Percentiles rank a stretch among this genome's conserved stretches.
Conservation (phyloP, 2,888 invertebrate species). For the Apeira syringaria region DNA sequence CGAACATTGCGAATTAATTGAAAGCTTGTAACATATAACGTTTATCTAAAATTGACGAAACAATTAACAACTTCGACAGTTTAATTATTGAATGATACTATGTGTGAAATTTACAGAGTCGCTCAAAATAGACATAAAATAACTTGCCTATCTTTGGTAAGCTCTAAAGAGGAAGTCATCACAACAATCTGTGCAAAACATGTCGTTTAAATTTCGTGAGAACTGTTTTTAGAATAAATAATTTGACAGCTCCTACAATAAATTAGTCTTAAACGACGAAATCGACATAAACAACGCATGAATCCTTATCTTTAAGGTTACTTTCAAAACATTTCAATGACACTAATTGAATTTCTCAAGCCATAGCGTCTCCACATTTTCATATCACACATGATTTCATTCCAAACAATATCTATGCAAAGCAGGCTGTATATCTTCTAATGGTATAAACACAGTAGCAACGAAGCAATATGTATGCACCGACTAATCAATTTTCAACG, state of each 20-base stretch:
- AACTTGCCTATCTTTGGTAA: too few relatives aligned
- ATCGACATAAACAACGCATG: slow-evolving; percentile 12
- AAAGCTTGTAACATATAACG: too few relatives aligned
- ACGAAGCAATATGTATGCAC: slow-evolving; percentile 42
- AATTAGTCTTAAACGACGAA: slow-evolving; percentile 8
- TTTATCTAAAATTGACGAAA: too few relatives aligned
- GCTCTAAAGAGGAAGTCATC: too few relatives aligned
- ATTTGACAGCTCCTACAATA: slow-evolving; percentile 4
- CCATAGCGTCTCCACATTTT: slow-evolving; percentile 17
- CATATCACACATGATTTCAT: slow-evolving; percentile 29
- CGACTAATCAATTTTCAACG: slow-evolving; percentile 45
- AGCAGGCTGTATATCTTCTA: slow-evolving; percentile 35
- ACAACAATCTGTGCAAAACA: too few relatives aligned
- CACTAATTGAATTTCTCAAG: slow-evolving; percentile 18
- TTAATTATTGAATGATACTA: too few relatives aligned
- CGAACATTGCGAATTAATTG: too few relatives aligned
- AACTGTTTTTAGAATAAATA: not conserved
- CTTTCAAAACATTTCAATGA: slow-evolving; percentile 12
- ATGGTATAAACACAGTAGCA: slow-evolving; percentile 41
- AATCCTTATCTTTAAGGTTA: slow-evolving; percentile 13
- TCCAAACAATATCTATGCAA: slow-evolving; percentile 38
- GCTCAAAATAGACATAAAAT: too few relatives aligned
- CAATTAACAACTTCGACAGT: too few relatives aligned
- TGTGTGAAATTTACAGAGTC: too few relatives aligned
- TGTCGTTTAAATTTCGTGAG: slow-evolving; percentile 1